Percentiles rank a stretch among this genome's conserved stretches.
Evolutionary conservation across 2,888 invertebrate genomes (phyloP).

Genomic region (Tetanocera ferruginea): DNA sequence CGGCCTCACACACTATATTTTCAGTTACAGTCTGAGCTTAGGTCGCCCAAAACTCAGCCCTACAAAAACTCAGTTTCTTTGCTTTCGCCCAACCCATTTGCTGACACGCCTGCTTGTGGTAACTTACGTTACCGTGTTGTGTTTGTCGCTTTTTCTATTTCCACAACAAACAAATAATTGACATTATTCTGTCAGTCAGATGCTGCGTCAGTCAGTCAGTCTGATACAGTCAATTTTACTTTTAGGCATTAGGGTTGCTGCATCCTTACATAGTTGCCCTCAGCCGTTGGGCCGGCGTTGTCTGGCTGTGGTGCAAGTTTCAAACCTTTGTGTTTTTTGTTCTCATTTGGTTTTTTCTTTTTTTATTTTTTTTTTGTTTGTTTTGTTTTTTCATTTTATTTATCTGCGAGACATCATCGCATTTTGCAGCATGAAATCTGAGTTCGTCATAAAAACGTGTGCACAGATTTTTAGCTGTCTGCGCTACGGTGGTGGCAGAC

Average conservation of each 20-base stretch:
- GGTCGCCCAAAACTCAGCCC: not conserved
- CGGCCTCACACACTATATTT: not conserved
- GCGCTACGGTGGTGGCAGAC: conserved; percentile 19
- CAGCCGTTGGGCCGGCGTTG: not conserved
- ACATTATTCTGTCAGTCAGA: conserved; percentile 17
- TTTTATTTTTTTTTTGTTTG: not conserved
- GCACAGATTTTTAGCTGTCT: conserved; percentile 25
- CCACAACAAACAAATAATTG: conserved; percentile 18
- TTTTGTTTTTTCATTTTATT: not conserved
- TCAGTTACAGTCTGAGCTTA: not conserved
- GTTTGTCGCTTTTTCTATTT: not conserved
- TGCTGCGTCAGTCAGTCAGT: not conserved
- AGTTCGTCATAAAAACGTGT: conserved; percentile 10
- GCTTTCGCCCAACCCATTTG: no score
- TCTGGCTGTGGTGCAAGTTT: not conserved
- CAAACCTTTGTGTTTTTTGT: not conserved
- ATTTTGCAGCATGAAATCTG: conserved; percentile 16
- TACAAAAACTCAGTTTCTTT: no score
- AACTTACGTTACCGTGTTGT: not conserved
- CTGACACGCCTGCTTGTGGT: no score
- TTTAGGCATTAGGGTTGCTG: not conserved
- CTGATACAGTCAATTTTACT: not conserved
- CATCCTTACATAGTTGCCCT: not conserved
- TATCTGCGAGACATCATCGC: not conserved
- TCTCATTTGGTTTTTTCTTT: not conserved